Evolutionary conservation across 2,888 invertebrate species (phyloP).

Genomic region (Eupsilia transversa): DNA sequence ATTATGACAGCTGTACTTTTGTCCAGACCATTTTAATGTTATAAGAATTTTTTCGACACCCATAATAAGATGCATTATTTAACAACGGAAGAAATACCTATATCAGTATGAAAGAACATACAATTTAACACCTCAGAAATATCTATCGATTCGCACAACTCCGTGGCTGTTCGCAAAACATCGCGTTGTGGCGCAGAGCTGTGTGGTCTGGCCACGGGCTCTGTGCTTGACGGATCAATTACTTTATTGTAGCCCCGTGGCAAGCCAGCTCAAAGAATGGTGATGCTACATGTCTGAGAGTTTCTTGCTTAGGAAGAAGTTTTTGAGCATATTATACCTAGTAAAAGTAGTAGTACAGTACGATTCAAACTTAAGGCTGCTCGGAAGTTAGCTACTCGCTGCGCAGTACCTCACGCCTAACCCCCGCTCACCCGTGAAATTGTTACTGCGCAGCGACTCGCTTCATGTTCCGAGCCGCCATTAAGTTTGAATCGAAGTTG

Average conservation of each 20-base stretch:
- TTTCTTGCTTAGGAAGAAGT: not conserved
- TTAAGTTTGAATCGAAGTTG: too few relatives aligned
- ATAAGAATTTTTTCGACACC: not conserved
- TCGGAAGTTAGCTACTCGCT: too few relatives aligned
- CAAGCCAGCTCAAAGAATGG: slow-evolving; percentile 58
- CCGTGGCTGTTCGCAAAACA: slow-evolving; percentile 72
- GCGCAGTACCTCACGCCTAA: too few relatives aligned
- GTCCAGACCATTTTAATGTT: not conserved
- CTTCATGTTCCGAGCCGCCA: too few relatives aligned
- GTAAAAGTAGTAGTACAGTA: too few relatives aligned
- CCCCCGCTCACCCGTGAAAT: too few relatives aligned
- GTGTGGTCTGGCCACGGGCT: slow-evolving; percentile 82
- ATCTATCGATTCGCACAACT: slow-evolving; percentile 58
- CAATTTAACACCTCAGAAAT: slow-evolving; percentile 16
- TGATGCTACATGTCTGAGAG: slow-evolving; percentile 35
- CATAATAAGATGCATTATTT: not conserved
- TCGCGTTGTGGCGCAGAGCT: slow-evolving; percentile 70
- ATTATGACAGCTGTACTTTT: not conserved
- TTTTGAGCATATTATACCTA: too few relatives aligned
- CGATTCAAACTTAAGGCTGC: too few relatives aligned
- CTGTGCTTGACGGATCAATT: slow-evolving; percentile 84
- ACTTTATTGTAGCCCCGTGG: slow-evolving; percentile 79
- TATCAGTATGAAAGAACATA: slow-evolving; percentile 9
- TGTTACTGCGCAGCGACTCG: too few relatives aligned
- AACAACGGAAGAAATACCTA: too few relatives aligned